These are phyloP conservation scores for Paraescarpia echinospica DNA, from an alignment of 1,140 invertebrate species.

Conservation along the genomic window DNA sequence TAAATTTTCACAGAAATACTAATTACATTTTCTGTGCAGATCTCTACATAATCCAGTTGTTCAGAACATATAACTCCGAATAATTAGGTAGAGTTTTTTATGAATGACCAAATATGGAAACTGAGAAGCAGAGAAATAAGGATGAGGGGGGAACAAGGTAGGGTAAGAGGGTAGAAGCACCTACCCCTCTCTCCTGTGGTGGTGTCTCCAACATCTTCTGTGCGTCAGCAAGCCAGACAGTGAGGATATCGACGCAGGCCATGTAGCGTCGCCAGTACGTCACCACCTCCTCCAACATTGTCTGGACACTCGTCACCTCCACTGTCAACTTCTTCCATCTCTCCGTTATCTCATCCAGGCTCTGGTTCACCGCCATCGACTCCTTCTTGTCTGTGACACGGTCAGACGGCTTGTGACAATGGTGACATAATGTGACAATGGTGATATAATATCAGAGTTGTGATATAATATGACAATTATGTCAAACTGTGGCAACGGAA, in stretches of 20 bases:
- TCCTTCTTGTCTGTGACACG: slow-evolving; percentile 63
- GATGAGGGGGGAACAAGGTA: not conserved
- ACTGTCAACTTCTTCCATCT: slow-evolving; percentile 78
- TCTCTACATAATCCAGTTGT: too few species aligned
- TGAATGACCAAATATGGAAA: too few species aligned
- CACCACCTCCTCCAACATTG: slow-evolving; percentile 84
- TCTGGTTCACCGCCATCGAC: slow-evolving; percentile 73
- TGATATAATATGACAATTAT: not conserved
- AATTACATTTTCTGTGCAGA: too few species aligned
- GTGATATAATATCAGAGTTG: not conserved
- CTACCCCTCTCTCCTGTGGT: slow-evolving; percentile 79
- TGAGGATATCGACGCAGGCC: slow-evolving; percentile 71
- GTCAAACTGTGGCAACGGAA: not conserved
- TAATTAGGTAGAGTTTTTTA: too few species aligned
- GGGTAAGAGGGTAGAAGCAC: not conserved
- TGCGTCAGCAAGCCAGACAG: slow-evolving; percentile 77
- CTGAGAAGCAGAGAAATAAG: not conserved
- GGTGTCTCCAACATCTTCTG: slow-evolving; percentile 71
- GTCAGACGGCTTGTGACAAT: not conserved
- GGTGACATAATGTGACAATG: not conserved
- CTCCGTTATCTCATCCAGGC: slow-evolving; percentile 81
- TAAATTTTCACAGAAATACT: too few species aligned
- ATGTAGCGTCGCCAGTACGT: slow-evolving; percentile 86
- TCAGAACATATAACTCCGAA: too few species aligned
- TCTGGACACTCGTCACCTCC: slow-evolving; percentile 84